Evolutionary conservation across 2,113 vertebrate species (phyloP).

Genomic region (Corythornis vintsioides): DNA sequence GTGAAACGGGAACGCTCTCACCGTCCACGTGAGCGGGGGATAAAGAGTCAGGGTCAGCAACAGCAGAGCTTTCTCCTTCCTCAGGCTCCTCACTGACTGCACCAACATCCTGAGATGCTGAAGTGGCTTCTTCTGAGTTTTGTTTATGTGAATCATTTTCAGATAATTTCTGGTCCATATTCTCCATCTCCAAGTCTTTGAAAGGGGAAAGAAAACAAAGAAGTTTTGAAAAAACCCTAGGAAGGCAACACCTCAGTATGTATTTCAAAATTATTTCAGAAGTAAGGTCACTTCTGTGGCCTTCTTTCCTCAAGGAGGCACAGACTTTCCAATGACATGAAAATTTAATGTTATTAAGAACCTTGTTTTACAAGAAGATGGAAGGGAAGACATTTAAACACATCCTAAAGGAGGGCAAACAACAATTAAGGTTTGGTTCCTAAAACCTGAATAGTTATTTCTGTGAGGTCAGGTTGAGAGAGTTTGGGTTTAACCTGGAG

Average conservation of each 20-base stretch:
- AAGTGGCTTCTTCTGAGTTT: constrained; percentile 46
- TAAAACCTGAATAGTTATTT: neutral
- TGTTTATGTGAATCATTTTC: constrained; percentile 76
- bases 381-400: neutral
- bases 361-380: neutral
- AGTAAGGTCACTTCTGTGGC: neutral
- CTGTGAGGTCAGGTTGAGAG: too few relatives aligned
- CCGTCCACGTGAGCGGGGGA: neutral
- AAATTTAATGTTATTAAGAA: neutral
- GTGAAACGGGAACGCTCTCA: constrained; percentile 7
- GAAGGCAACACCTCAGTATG: neutral
- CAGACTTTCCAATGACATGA: neutral
- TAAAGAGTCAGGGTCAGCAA: constrained; percentile 8
- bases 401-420: neutral
- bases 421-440: neutral
- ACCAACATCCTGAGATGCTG: constrained; percentile 57
- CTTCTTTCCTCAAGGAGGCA: neutral
- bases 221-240: neutral
- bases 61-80: constrained; percentile 28
- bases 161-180: constrained; percentile 69
- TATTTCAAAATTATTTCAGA: neutral
- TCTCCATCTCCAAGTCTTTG: constrained; percentile 79
- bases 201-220: neutral
- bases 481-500: too few relatives aligned
- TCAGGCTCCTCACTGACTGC: constrained; percentile 22